Evolutionary conservation across 1,140 invertebrate genomes (phyloP).

Genomic region (Drosophila kepulauana): DNA sequence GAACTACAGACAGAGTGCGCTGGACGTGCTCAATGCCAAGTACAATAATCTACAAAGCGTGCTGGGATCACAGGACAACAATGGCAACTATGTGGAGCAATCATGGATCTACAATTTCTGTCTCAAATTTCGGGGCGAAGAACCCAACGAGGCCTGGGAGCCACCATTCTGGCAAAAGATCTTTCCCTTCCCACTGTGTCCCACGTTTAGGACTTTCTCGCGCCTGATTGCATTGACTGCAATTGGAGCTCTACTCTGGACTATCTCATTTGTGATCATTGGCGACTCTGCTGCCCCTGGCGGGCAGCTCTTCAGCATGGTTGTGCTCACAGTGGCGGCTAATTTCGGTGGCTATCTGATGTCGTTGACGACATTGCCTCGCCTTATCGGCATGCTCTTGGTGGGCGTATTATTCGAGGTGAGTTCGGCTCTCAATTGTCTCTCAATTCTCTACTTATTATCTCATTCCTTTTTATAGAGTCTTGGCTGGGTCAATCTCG

Average conservation of each 20-base stretch:
- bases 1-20: conserved; percentile 71
- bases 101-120: conserved; percentile 84
- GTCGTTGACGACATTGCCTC: conserved; percentile 91
- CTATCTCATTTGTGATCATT: conserved; percentile 89
- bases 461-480: conserved; percentile 85
- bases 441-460: not conserved
- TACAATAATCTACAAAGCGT: conserved; percentile 61
- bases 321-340: conserved; percentile 90
- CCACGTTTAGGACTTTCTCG: conserved; percentile 91
- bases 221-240: conserved; percentile 89
- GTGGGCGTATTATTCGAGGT: conserved; percentile 91
- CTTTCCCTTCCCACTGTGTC: conserved; percentile 93
- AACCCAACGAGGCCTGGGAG: conserved; percentile 90
- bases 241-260: conserved; percentile 91
- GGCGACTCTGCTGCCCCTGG: conserved; percentile 91
- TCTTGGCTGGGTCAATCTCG: conserved; percentile 90
- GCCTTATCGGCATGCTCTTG: conserved; percentile 95
- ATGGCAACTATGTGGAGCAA: conserved; percentile 70
- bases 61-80: conserved; percentile 42
- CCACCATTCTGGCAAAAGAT: conserved; percentile 90
- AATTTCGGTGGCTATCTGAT: conserved; percentile 93
- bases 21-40: conserved; percentile 71
- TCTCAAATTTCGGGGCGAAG: conserved; percentile 84
- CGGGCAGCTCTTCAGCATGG: conserved; percentile 92
- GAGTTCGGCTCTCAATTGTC: not conserved